These are phyloP conservation scores for Riparia riparia DNA, from an alignment of 2,113 vertebrate species.

Conservation along the genomic window DNA sequence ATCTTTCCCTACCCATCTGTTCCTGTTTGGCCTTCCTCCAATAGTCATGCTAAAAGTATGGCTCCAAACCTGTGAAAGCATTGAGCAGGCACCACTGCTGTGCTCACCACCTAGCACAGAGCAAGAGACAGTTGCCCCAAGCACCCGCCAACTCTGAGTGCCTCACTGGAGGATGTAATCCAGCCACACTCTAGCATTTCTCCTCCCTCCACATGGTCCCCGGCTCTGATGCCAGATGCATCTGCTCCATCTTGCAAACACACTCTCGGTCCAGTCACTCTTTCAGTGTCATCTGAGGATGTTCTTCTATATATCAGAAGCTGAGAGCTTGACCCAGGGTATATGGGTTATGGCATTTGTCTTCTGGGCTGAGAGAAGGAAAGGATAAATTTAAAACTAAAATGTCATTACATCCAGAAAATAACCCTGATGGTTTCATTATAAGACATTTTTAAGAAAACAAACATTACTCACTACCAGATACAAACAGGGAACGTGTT, in stretches of 20 bases:
- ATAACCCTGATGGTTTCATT: neutral
- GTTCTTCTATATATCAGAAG: neutral
- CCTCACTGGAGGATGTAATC: slow-evolving; percentile 37
- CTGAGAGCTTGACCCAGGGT: neutral
- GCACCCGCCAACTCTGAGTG: slow-evolving; percentile 41
- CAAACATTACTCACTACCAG: neutral
- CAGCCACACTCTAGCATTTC: slow-evolving; percentile 39
- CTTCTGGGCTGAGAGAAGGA: neutral
- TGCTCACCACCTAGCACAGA: neutral
- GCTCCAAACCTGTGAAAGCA: slow-evolving; percentile 56
- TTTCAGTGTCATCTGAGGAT: slow-evolving; percentile 39
- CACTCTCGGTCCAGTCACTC: neutral
- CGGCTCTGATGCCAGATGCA: neutral
- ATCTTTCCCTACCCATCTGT: slow-evolving; percentile 58
- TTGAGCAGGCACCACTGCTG: slow-evolving; percentile 58
- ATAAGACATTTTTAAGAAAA: neutral
- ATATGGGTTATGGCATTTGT: neutral
- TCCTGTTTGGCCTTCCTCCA: slow-evolving; percentile 61
- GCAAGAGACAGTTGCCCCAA: slow-evolving; percentile 59
- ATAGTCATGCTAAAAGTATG: slow-evolving; percentile 47
- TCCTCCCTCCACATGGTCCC: slow-evolving; percentile 27
- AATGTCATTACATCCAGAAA: neutral
- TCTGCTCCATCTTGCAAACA: slow-evolving; percentile 20
- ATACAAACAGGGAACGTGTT: neutral
- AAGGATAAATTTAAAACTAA: neutral